Conservation (phyloP, 2,113 vertebrate genomes). For the Pseudorasbora parva region DNA sequence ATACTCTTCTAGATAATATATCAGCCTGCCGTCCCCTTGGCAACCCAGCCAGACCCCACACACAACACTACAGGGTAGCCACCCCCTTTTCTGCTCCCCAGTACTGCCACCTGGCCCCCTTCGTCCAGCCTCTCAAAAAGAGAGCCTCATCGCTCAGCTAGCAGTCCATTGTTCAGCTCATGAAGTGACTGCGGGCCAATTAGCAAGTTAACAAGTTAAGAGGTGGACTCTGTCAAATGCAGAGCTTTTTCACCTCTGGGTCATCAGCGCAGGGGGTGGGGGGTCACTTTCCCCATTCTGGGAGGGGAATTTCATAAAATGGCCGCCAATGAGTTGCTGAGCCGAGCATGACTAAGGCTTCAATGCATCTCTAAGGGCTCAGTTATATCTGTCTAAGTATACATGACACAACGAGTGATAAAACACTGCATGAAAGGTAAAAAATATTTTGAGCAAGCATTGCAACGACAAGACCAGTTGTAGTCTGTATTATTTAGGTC, state of each 20-base stretch:
- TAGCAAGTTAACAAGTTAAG: constrained; percentile 72
- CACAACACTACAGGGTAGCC: constrained; percentile 66
- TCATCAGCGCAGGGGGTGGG: constrained; percentile 58
- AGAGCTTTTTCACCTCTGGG: constrained; percentile 65
- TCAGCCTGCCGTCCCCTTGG: constrained; percentile 73
- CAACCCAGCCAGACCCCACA: constrained; percentile 71
- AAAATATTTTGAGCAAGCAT: not conserved
- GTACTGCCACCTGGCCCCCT: constrained; percentile 69
- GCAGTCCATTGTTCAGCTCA: constrained; percentile 65
- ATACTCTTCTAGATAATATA: constrained; percentile 79
- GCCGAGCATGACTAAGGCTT: constrained; percentile 21
- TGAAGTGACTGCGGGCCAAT: constrained; percentile 69
- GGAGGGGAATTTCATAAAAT: constrained; percentile 54
- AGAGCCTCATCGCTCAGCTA: constrained; percentile 66
- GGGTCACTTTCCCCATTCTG: constrained; percentile 50
- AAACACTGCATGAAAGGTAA: not conserved
- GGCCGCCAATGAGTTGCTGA: constrained; percentile 28
- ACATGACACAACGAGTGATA: not conserved
- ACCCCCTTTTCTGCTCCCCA: constrained; percentile 65
- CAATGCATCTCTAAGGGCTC: not conserved
- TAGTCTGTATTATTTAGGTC: not conserved
- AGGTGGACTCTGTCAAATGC: constrained; percentile 70
- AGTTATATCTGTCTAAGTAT: not conserved
- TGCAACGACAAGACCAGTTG: not conserved
- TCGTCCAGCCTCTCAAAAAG: constrained; percentile 57